Base-by-base conservation (phyloP, 1,140 invertebrate species). In the Chelonus insularis region DNA sequence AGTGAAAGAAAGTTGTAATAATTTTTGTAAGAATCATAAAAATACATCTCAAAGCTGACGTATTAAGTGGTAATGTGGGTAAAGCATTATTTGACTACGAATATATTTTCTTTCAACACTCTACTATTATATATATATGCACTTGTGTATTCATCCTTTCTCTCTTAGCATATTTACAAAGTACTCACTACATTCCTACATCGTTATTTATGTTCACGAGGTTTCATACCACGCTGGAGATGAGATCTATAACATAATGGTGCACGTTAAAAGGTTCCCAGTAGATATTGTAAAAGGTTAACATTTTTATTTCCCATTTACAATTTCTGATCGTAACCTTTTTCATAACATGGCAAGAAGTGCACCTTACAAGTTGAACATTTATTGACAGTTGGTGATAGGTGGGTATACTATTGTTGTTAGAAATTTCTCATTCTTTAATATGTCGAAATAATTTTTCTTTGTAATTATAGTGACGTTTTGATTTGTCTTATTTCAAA, bases 241-340 rank as follows among this genome's bases (percentile, higher is more conserved):
- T 58, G 57, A 58, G 25, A 50, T 58, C 18, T 48, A 34, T 36
- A 50, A 20, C 21, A 20, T 45, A 14, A 29, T 50, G 47, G 21
- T 12, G 18, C 7, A 18, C 1, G 21, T 50, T 21, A 50, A 50
- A n/a, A 50, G 47, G 47, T 50, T 50, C 23, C 23, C 47, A 50
- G 12, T 45, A 6, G 21, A 34, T 21, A 18, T 21, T 25, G 41
- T 48, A 57, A 69, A 69, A 66, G 66, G 68, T 68, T 61, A 69
- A 59, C 63, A 51, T 23, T 36, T 29, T 48, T 36, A 6, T 45
- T 48, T 58, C n/a, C n/a, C 45, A 21, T 18, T 58, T 45, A 14
- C 9, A 4, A 39, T 18, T 18, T 14, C 4, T 9, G 16, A 14
- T 12, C 41, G 12, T 29, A 29, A 29, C 25, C 25, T 29, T 29